Percentiles rank a stretch among this genome's conserved stretches.
Conservation (phyloP, 2,113 vertebrate genomes). For the Chaetodon auriga region DNA sequence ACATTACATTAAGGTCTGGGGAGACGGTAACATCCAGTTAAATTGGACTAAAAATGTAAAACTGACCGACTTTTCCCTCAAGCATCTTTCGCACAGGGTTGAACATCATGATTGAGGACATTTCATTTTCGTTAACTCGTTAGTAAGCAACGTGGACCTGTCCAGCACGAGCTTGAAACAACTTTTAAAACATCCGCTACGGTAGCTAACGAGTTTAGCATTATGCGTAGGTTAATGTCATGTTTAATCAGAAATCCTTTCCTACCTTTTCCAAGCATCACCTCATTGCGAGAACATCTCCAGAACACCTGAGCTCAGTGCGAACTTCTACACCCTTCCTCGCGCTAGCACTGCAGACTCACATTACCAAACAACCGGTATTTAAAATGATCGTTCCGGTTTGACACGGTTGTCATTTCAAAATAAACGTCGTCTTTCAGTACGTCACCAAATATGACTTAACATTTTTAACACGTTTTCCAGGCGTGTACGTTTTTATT, state of each 20-base stretch:
- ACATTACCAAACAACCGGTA: accelerated
- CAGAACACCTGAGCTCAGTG: background rate
- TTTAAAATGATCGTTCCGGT: background rate
- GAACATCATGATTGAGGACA: background rate
- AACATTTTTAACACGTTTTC: too few species aligned
- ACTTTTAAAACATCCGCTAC: too few species aligned
- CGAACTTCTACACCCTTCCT: background rate
- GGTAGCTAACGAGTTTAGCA: background rate
- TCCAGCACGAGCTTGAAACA: background rate
- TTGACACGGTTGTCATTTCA: background rate
- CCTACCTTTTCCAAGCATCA: background rate
- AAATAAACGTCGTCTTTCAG: background rate
- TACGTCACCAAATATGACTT: too few species aligned
- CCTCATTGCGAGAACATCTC: background rate
- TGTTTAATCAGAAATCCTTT: background rate
- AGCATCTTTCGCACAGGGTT: too few species aligned
- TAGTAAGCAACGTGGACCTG: background rate
- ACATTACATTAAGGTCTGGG: background rate
- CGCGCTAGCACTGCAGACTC: background rate
- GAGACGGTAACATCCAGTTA: background rate
- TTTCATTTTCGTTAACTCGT: background rate
- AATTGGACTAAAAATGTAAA: background rate
- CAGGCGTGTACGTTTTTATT: background rate
- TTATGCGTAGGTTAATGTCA: background rate
- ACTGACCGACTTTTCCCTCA: background rate